Conservation (phyloP, 2,797 vertebrate genomes). For the Telmatherina bonti region DNA sequence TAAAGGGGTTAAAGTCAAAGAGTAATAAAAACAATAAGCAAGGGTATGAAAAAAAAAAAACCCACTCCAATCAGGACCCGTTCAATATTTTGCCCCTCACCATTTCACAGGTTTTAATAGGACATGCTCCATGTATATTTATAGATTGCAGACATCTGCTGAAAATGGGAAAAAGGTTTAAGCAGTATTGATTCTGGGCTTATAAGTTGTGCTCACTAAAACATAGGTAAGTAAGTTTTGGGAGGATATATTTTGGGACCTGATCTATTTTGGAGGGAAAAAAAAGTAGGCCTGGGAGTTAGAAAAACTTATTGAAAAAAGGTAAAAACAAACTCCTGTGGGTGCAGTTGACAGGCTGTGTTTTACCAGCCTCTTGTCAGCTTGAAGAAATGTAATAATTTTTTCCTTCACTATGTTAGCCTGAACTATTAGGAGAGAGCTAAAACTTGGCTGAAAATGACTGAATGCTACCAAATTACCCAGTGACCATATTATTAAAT, state of each 20-base stretch:
- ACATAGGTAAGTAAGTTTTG: slow-evolving; percentile 63
- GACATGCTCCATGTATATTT: slow-evolving; percentile 83
- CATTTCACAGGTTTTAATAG: slow-evolving; percentile 80
- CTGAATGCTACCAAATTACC: background rate
- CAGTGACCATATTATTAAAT: background rate
- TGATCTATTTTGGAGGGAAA: slow-evolving; percentile 68
- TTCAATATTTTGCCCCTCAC: slow-evolving; percentile 78
- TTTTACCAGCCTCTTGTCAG: slow-evolving; percentile 41
- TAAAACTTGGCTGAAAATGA: background rate
- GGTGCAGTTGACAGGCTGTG: slow-evolving; percentile 42
- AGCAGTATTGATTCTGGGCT: slow-evolving; percentile 67
- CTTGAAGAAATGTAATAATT: slow-evolving; percentile 25
- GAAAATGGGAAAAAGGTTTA: slow-evolving; percentile 72
- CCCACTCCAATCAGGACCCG: slow-evolving; percentile 75
- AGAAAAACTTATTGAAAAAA: slow-evolving; percentile 21
- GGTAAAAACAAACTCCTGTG: slow-evolving; percentile 50
- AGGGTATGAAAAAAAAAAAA: slow-evolving; percentile 79
- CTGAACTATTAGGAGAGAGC: background rate
- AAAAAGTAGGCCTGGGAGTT: slow-evolving; percentile 69
- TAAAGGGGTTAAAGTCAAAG: slow-evolving; percentile 82
- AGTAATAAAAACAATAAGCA: slow-evolving; percentile 82
- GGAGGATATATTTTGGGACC: slow-evolving; percentile 58
- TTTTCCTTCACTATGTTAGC: slow-evolving; percentile 12
- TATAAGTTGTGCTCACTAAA: slow-evolving; percentile 68
- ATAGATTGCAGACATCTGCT: slow-evolving; percentile 78